A percentile compares a stretch with the other conserved stretches of the same genome.
phyloP scores from a whole-genome alignment of 2,113 vertebrate species.

The Polypterus bichir region DNA sequence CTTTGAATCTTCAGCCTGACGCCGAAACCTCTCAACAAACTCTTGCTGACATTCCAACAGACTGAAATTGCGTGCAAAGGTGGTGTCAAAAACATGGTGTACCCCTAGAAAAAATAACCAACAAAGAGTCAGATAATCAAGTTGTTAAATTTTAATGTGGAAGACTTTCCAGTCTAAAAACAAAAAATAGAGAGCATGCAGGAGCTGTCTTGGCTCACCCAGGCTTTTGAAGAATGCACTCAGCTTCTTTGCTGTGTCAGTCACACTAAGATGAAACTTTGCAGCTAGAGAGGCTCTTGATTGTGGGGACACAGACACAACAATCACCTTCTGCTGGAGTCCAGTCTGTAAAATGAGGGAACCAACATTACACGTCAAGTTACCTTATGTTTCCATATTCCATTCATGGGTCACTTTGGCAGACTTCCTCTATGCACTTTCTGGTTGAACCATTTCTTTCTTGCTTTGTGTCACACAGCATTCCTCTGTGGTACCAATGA shows the following conservation, averaged over 20 bases:
- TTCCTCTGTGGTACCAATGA: no score
- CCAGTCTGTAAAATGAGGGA: conserved; percentile 16
- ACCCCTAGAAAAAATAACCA: conserved; percentile 51
- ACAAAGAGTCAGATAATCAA: background rate
- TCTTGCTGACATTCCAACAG: conserved; percentile 81
- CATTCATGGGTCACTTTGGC: no score
- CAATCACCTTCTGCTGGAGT: conserved; percentile 57
- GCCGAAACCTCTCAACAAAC: conserved; percentile 71
- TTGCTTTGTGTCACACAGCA: no score
- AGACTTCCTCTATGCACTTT: no score
- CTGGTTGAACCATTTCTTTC: no score
- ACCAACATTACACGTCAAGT: no score
- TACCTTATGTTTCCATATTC: no score
- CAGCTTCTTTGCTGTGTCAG: conserved; percentile 65
- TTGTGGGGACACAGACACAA: conserved; percentile 82
- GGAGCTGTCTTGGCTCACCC: conserved; percentile 41
- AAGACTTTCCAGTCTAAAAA: no score
- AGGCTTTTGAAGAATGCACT: conserved; percentile 71
- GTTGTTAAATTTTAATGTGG: no score
- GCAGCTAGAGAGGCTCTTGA: conserved; percentile 81
- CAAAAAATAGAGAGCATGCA: no score
- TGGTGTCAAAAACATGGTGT: conserved; percentile 79
- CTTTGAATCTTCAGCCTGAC: conserved; percentile 43
- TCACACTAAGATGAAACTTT: conserved; percentile 50
- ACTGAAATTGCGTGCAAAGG: conserved; percentile 85